These are phyloP conservation scores for Perithous albicinctus DNA, from an alignment of 2,888 invertebrate species.

Conservation along the genomic window DNA sequence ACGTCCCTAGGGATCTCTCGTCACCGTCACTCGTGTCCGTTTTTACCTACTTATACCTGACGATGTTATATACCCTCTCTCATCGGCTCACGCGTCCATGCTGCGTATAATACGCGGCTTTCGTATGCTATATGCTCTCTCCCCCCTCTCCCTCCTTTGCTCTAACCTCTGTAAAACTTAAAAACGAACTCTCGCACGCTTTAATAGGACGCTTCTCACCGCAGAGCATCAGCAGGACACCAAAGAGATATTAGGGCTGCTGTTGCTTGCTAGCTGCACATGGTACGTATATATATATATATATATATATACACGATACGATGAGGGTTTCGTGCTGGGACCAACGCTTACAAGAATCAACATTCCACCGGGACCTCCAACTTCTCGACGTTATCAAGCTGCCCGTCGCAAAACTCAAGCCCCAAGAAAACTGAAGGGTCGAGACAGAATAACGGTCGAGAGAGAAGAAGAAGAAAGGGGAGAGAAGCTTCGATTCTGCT, in stretches of 20 bases:
- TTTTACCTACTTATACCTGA: conserved; percentile 52
- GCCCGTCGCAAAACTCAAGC: conserved; percentile 50
- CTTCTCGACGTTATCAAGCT: conserved; percentile 53
- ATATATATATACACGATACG: too few species aligned
- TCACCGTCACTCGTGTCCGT: conserved; percentile 62
- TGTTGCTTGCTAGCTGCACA: neutral
- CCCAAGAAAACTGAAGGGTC: conserved; percentile 30
- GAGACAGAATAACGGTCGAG: conserved; percentile 11
- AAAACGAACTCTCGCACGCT: conserved; percentile 53
- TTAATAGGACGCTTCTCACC: conserved; percentile 41
- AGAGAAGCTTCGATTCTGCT: conserved; percentile 36
- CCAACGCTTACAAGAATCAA: conserved; percentile 51
- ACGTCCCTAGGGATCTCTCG: conserved; percentile 65
- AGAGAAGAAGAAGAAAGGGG: neutral
- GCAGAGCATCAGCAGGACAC: conserved; percentile 23
- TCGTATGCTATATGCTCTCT: neutral
- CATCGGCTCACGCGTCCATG: conserved; percentile 31
- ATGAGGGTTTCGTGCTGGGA: conserved; percentile 29
- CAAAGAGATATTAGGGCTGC: conserved; percentile 23
- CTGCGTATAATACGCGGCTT: neutral
- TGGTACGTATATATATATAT: too few species aligned
- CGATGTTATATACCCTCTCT: conserved; percentile 34
- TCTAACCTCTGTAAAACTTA: neutral
- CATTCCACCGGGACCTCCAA: conserved; percentile 48
- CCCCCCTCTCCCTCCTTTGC: neutral